Evolutionary conservation across 2,797 vertebrate species (phyloP).

Genomic region (Allobates femoralis): DNA sequence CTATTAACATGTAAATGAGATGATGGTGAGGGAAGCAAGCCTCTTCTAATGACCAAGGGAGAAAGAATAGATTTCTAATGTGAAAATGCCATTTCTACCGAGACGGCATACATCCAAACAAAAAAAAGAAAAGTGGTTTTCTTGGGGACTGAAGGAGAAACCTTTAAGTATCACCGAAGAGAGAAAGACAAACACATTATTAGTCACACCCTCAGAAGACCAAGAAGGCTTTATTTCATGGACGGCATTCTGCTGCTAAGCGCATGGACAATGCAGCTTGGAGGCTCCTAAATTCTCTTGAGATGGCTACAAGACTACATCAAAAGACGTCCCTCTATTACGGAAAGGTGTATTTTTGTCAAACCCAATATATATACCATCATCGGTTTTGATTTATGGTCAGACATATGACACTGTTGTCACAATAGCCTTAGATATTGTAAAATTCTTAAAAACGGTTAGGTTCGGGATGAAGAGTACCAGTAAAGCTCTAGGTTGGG

Average conservation of each 20-base stretch:
- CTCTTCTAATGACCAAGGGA: slow-evolving; percentile 51
- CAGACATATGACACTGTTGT: not conserved
- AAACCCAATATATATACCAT: not conserved
- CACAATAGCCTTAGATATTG: not conserved
- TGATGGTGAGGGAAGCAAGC: slow-evolving; percentile 22
- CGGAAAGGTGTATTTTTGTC: not conserved
- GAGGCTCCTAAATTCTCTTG: not conserved
- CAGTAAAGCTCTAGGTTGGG: too few relatives aligned
- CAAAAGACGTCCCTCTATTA: not conserved
- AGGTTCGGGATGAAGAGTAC: too few relatives aligned
- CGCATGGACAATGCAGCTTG: not conserved
- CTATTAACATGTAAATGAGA: slow-evolving; percentile 62
- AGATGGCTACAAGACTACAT: not conserved
- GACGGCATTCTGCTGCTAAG: not conserved
- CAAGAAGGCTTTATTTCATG: not conserved
- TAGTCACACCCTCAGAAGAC: not conserved
- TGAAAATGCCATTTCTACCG: not conserved
- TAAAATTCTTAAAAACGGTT: too few relatives aligned
- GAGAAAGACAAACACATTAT: not conserved
- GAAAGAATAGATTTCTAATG: not conserved
- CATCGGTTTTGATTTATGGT: not conserved
- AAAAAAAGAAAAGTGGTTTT: not conserved
- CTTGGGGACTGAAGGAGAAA: not conserved
- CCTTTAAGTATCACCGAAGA: not conserved
- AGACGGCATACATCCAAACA: not conserved